phyloP scores from a whole-genome alignment of 2,888 invertebrate species.

The Drosophila kuntzei region DNA sequence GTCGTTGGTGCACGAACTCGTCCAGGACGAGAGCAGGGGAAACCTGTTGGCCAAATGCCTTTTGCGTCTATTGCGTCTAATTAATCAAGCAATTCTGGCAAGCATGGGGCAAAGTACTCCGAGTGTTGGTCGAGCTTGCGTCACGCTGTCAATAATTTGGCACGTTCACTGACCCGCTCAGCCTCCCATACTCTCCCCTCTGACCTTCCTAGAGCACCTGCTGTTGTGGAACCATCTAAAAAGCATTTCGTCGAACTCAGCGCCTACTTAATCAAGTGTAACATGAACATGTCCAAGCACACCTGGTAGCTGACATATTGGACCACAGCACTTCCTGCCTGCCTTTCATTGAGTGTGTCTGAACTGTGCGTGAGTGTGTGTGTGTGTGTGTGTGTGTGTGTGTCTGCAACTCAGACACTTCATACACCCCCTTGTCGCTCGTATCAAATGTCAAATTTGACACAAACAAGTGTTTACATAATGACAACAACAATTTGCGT shows the following conservation, averaged over 20 bases:
- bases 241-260: constrained; percentile 79
- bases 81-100: constrained; percentile 64
- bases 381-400: constrained; percentile 2
- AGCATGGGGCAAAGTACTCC: constrained; percentile 21
- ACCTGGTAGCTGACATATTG: constrained; percentile 73
- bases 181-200: not conserved
- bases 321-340: constrained; percentile 10
- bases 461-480: constrained; percentile 81
- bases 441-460: constrained; percentile 80
- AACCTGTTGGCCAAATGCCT: constrained; percentile 47
- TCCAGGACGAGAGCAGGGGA: not conserved
- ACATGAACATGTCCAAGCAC: constrained; percentile 72
- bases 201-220: constrained; percentile 14
- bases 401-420: constrained; percentile 7
- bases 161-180: constrained; percentile 63
- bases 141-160: constrained; percentile 77
- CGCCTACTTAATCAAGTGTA: constrained; percentile 79
- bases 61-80: constrained; percentile 71
- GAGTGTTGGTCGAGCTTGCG: constrained; percentile 31
- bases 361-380: not conserved
- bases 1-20: constrained; percentile 22
- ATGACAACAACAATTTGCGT: constrained; percentile 81
- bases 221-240: constrained; percentile 64
- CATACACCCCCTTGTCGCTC: constrained; percentile 12
- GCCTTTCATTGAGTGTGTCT: constrained; percentile 2